These are phyloP conservation scores for Raillietiella orientalis DNA, from an alignment of 2,888 invertebrate species.

Conservation along the genomic window DNA sequence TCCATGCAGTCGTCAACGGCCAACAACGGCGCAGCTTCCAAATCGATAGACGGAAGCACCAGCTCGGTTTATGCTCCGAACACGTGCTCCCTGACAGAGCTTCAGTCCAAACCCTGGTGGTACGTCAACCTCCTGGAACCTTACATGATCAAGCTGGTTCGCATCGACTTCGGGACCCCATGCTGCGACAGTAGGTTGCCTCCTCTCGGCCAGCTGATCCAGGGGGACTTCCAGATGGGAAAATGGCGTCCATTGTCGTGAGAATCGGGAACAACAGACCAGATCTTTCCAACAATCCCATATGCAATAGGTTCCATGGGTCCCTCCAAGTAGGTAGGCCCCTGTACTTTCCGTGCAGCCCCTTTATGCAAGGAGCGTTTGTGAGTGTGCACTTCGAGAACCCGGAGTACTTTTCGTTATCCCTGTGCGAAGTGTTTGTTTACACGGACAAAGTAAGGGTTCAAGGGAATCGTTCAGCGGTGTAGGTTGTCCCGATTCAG, in stretches of 20 bases:
- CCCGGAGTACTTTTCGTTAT: slow-evolving; percentile 32
- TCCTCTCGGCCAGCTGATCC: slow-evolving; percentile 6
- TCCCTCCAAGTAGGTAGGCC: slow-evolving; percentile 62
- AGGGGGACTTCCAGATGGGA: slow-evolving; percentile 8
- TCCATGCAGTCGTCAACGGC: slow-evolving; percentile 41
- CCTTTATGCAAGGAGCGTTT: slow-evolving; percentile 79
- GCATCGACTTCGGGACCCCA: slow-evolving; percentile 61
- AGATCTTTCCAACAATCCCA: slow-evolving; percentile 60
- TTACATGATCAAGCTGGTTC: slow-evolving; percentile 72
- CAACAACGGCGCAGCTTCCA: slow-evolving; percentile 42
- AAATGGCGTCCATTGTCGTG: slow-evolving; percentile 42
- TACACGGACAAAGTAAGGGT: slow-evolving; percentile 41
- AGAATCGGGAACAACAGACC: slow-evolving; percentile 74
- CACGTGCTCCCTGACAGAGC: slow-evolving; percentile 54
- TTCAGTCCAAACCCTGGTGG: slow-evolving; percentile 57
- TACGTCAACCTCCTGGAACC: slow-evolving; percentile 76
- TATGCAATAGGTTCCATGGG: slow-evolving; percentile 66
- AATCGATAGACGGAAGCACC: slow-evolving; percentile 67
- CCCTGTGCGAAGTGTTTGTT: slow-evolving; percentile 73
- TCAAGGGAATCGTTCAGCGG: not conserved
- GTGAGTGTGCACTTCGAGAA: slow-evolving; percentile 67
- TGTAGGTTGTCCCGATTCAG: slow-evolving; percentile 12
- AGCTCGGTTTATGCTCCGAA: slow-evolving; percentile 42
- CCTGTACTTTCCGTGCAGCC: slow-evolving; percentile 65
- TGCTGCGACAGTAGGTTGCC: too few relatives aligned